Evolutionary conservation across 2,113 vertebrate species (phyloP).

Genomic region (Mohoua ochrocephala): DNA sequence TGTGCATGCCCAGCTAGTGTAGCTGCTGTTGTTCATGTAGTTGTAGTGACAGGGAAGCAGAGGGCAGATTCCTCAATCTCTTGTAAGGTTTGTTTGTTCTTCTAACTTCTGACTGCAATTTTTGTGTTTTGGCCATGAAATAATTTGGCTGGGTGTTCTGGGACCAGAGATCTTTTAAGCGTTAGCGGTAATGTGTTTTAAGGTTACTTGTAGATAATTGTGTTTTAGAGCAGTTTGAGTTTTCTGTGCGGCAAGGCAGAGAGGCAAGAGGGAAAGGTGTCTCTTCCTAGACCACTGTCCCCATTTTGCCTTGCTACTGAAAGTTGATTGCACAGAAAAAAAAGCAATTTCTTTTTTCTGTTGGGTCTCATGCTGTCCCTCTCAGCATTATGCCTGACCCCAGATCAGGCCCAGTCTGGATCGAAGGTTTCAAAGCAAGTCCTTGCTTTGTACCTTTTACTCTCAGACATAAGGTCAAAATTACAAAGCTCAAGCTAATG

Average conservation of each 20-base stretch:
- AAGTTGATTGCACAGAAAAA: not conserved
- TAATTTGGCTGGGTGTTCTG: not conserved
- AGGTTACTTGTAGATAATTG: not conserved
- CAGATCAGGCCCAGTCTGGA: not conserved
- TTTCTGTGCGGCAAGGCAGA: not conserved
- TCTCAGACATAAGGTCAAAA: not conserved
- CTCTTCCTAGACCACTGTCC: not conserved
- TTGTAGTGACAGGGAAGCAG: not conserved
- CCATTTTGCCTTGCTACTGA: not conserved
- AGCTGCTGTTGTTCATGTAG: not conserved
- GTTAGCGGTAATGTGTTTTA: not conserved
- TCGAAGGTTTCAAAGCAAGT: not conserved
- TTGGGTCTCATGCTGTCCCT: not conserved
- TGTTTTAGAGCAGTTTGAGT: not conserved
- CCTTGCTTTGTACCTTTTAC: not conserved
- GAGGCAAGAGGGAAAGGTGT: not conserved
- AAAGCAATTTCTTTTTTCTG: not conserved
- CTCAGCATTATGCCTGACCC: not conserved
- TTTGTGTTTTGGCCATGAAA: constrained; percentile 15
- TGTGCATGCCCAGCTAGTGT: rapidly evolving
- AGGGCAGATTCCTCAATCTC: constrained; percentile 17
- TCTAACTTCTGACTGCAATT: not conserved
- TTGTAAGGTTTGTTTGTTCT: constrained; percentile 33
- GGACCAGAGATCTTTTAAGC: not conserved
- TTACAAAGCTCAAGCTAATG: not conserved